These are phyloP conservation scores for Micromys minutus DNA, from an alignment of 2,113 vertebrate species.

Conservation along the genomic window DNA sequence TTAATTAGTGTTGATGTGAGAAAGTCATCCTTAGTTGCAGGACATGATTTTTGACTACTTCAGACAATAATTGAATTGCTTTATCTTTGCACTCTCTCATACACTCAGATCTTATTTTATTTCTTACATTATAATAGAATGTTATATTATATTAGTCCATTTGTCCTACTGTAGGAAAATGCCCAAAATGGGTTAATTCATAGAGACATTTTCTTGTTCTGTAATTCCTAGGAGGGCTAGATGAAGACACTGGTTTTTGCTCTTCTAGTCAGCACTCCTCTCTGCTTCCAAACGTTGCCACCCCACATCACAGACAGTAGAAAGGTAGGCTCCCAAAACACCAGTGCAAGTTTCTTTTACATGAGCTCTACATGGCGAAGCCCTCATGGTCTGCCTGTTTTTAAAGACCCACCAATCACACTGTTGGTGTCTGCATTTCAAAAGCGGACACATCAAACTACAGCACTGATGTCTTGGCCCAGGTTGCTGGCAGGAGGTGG, in stretches of 20 bases:
- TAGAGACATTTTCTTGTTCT: not conserved
- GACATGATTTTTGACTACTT: slow-evolving; percentile 2
- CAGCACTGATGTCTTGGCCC: not conserved
- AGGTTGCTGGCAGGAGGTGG: not conserved
- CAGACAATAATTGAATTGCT: not conserved
- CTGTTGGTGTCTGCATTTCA: not conserved
- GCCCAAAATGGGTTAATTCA: not conserved
- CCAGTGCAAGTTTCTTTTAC: not conserved
- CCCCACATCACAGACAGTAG: not conserved
- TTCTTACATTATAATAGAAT: too few relatives aligned
- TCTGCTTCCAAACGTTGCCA: not conserved
- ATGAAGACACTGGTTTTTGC: not conserved
- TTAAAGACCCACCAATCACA: not conserved
- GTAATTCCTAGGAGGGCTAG: not conserved
- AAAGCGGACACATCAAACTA: not conserved
- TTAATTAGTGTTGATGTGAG: slow-evolving; percentile 21
- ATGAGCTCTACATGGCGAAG: too few relatives aligned
- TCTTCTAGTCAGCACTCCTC: not conserved
- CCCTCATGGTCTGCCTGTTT: not conserved
- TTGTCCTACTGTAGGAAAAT: not conserved
- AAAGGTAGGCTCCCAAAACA: not conserved
- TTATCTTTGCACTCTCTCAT: not conserved
- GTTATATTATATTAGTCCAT: not conserved
- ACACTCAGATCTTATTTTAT: not conserved
- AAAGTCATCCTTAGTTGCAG: not conserved